Evolutionary conservation across 1,140 invertebrate genomes (phyloP), one percentile per base, ranked within the genome.

Genomic region (Penaeus vannamei): DNA sequence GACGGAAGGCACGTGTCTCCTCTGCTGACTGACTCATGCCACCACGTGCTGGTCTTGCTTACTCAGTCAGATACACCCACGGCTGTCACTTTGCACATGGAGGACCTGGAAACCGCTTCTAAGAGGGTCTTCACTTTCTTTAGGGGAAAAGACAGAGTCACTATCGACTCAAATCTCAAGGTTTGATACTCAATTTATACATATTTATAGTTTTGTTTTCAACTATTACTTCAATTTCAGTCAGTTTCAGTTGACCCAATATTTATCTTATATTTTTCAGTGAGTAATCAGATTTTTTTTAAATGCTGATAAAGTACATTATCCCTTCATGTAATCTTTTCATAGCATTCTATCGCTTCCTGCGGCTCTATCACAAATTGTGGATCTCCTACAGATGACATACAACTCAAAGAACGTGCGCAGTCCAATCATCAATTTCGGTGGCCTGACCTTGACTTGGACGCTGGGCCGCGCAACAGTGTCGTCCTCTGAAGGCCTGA

Each of bases 11-110:
- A 77, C 60, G 90, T 91, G 26, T 81, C 77, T 2, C 86, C 86
- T 10, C 86, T 91, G 14, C 77, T 89, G 61, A 88, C 86, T 0
- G 86, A 91, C 86, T 85, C 90, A 0, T 91, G 90, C 90, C 86
- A 80, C 29, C 90, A 91, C 77, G 59, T 91, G 64, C 86, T 91
- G 86, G 86, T 86, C 26, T 61, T 91, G 83, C 86, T 91, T 22
- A 81, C 60, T 14, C 83, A 76, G 4, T 64, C 76, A 26, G 23
- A 19, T 29, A 46, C 77, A 23, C 83, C 87, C 46, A 89, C 87
- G 14, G 90, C 90, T 76, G 60, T 91, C 72, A 88, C 90, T 53
- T 23, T 91, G n/a, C 81, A 85, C 32, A 59, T 88, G 61, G 77
- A 81, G 62, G 62, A 81, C 42, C 36, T 81, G 19, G 64, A 66